phyloP scores from a whole-genome alignment of 2,113 vertebrate species.

The Melanostigma gelatinosum region DNA sequence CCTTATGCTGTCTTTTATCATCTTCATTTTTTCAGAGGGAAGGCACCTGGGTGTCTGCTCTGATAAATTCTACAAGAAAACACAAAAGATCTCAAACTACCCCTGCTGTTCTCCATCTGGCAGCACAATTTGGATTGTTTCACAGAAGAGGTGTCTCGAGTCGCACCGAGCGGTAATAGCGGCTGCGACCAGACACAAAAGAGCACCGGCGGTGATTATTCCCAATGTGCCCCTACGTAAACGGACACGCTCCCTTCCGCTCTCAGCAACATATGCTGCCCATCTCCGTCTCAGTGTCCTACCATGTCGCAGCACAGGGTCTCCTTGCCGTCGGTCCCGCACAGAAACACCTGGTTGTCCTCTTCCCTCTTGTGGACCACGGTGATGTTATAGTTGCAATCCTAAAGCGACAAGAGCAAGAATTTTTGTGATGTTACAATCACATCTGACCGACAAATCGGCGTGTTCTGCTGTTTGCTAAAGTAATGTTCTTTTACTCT shows the following conservation, averaged over 20 bases:
- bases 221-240: neutral
- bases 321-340: neutral
- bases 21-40: accelerated
- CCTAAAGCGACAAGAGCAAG: conserved; percentile 36
- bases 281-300: neutral
- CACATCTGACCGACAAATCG: neutral
- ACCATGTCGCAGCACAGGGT: conserved; percentile 70
- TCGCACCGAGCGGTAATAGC: neutral
- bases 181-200: neutral
- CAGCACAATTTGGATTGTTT: neutral
- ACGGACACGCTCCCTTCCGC: neutral
- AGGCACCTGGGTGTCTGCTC: neutral
- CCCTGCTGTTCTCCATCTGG: neutral
- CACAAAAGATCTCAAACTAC: conserved; percentile 2
- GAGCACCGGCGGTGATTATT: neutral
- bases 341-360: conserved; percentile 51
- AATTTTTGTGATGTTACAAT: neutral
- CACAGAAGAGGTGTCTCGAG: neutral
- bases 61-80: conserved; percentile 43
- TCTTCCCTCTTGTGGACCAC: conserved; percentile 43
- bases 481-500: neutral
- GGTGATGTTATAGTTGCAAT: conserved; percentile 49
- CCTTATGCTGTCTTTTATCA: neutral
- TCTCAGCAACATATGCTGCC: neutral
- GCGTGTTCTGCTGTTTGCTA: neutral